Evolutionary conservation across 2,797 vertebrate species (phyloP).

Genomic region (Austrolebias charrua): DNA sequence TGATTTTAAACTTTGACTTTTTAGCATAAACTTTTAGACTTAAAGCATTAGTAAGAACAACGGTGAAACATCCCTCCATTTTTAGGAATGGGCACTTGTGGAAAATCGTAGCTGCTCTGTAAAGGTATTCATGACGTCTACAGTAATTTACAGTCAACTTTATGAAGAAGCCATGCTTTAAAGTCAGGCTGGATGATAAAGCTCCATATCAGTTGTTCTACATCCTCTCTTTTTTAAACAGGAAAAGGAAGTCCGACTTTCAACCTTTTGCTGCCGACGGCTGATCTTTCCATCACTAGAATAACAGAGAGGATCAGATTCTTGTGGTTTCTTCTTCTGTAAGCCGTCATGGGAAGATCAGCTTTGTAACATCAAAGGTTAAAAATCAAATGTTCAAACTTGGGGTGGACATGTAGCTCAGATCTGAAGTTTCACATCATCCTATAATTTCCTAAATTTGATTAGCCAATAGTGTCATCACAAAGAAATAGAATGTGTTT

Average conservation of each 20-base stretch:
- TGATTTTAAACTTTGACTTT: constrained; percentile 26
- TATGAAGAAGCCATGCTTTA: constrained; percentile 31
- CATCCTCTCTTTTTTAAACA: constrained; percentile 68
- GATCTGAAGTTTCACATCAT: background rate
- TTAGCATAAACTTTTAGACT: constrained; percentile 44
- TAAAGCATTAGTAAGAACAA: constrained; percentile 11
- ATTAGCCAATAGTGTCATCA: background rate
- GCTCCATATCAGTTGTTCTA: constrained; percentile 37
- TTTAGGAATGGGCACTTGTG: constrained; percentile 23
- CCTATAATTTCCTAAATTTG: background rate
- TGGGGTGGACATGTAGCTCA: background rate
- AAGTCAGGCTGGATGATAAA: constrained; percentile 44
- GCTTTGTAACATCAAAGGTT: constrained; percentile 22
- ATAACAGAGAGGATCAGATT: constrained; percentile 53
- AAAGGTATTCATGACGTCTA: constrained; percentile 17
- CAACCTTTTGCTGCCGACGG: constrained; percentile 61
- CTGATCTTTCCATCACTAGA: constrained; percentile 61
- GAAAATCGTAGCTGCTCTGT: constrained; percentile 21
- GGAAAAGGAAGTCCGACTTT: constrained; percentile 70
- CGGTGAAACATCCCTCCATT: constrained; percentile 32
- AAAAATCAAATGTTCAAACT: constrained; percentile 23
- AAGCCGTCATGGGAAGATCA: constrained; percentile 38
- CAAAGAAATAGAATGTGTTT: background rate
- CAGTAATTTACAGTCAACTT: constrained; percentile 28
- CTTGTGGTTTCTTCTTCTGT: constrained; percentile 62